phyloP scores from a whole-genome alignment of 2,888 invertebrate genomes.

The Hermaeophaga mercurialis region DNA sequence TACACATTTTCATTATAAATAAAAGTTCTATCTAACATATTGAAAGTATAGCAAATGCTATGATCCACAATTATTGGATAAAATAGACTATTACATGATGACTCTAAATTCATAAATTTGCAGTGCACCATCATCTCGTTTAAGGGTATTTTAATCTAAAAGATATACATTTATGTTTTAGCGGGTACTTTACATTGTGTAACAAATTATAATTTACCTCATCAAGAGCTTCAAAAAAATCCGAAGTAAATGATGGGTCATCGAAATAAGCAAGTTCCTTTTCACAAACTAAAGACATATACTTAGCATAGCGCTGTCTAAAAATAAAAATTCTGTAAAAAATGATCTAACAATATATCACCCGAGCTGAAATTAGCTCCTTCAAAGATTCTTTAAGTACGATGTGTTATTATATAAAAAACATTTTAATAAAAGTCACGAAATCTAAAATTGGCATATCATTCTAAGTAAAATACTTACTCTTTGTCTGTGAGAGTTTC shows the following conservation, averaged over 20 bases:
- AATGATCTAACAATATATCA: too few relatives aligned
- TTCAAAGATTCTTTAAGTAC: too few relatives aligned
- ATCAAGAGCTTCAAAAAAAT: slow-evolving; percentile 36
- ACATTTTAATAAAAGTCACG: too few relatives aligned
- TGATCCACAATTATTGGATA: not conserved
- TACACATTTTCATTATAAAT: slow-evolving; percentile 9
- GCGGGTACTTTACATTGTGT: too few relatives aligned
- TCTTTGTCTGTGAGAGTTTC: slow-evolving; percentile 59
- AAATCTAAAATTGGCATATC: too few relatives aligned
- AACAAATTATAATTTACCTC: slow-evolving; percentile 30
- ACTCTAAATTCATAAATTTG: not conserved
- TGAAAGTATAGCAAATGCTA: slow-evolving; percentile 1
- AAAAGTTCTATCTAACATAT: not conserved
- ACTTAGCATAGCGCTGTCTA: slow-evolving; percentile 59
- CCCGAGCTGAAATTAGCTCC: too few relatives aligned
- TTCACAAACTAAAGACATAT: slow-evolving; percentile 64
- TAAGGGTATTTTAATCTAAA: slow-evolving; percentile 3
- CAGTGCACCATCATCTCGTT: not conserved
- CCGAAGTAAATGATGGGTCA: slow-evolving; percentile 60
- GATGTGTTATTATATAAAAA: too few relatives aligned
- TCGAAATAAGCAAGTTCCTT: slow-evolving; percentile 57
- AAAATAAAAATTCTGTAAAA: slow-evolving; percentile 34
- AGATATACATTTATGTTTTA: too few relatives aligned
- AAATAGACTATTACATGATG: not conserved
- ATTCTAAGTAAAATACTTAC: too few relatives aligned